These are phyloP conservation scores for Charina bottae DNA, from an alignment of 2,113 vertebrate species.

Conservation along the genomic window DNA sequence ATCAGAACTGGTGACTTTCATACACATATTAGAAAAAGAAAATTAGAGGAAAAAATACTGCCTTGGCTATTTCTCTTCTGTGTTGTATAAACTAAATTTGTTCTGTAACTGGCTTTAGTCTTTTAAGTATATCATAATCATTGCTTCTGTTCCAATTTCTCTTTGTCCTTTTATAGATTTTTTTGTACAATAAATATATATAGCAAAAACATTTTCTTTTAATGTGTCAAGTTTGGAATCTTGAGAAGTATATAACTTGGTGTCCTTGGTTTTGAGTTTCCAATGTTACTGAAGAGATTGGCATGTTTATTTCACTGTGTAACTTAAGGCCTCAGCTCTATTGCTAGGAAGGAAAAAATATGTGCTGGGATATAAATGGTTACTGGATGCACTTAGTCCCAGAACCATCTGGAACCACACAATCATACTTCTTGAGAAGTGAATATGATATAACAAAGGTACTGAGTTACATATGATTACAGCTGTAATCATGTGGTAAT, in stretches of 20 bases:
- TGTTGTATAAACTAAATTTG: conserved; percentile 78
- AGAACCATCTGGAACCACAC: neutral
- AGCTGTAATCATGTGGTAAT: neutral
- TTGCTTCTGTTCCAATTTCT: conserved; percentile 72
- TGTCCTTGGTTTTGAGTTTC: neutral
- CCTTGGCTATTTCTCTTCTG: conserved; percentile 41
- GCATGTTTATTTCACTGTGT: neutral
- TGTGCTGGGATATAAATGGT: neutral
- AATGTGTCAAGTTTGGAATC: neutral
- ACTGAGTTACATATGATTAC: neutral
- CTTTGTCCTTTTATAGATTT: conserved; percentile 74
- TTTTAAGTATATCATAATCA: conserved; percentile 80
- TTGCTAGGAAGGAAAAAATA: neutral
- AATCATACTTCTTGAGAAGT: neutral
- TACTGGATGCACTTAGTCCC: neutral
- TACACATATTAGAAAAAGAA: conserved; percentile 4
- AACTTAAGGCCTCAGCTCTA: neutral
- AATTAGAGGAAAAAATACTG: neutral
- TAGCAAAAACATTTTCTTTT: conserved; percentile 68
- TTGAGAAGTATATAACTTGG: neutral
- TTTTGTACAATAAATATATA: conserved; percentile 90
- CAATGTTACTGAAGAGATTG: neutral
- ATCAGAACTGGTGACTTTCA: conserved; percentile 7
- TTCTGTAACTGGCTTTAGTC: conserved; percentile 78
- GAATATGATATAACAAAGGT: neutral